Base-by-base conservation (phyloP, 2,113 vertebrate species). In the Syngnathoides biaculeatus region DNA sequence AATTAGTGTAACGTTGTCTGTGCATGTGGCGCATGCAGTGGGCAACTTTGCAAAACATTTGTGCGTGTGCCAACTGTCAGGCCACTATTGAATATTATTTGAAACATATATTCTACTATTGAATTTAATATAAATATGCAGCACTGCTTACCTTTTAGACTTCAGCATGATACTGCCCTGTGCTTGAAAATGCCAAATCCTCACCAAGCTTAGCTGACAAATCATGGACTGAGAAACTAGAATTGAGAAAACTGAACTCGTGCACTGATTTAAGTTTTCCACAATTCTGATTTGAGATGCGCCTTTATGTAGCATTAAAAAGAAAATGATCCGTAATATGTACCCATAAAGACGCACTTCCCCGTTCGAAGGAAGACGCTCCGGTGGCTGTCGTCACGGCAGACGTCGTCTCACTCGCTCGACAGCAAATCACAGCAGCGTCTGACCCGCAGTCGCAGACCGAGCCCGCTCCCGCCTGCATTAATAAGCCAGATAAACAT, bases 401-500 rank as follows among this genome's bases (percentile, higher is more conserved):
- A 68, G 47, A 84, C 83, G 62, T 74, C 79, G 69, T 89, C 89
- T 86, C 81, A 73, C 69, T 86, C 79, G 83, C 78, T 83, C 85
- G 80, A 74, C 75, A 75, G 72, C 70, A 74, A 90, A 89, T 81
- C 86, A 75, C 73, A 72, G 81, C 77, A 91, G 89, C 87, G 74
- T 83, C 76, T 82, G 88, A 88, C 87, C 89, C n/a, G 66, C 79
- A 67, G 52, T 79, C 81, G 82, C 84, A 78, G 79, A 86, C 76
- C 85, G 53, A 66, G 80, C 85, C 84, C 79, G 79, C 82, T 42
- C 84, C 73, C 59, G 69, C 86, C 81, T 79, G 73, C 87, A 86
- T 87, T 88, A 89, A 89, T 89, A 89, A 86, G 82, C 80, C 79
- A 85, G 82, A 91, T 86, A 90, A 92, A 91, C 89, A 90, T 89